phyloP scores from a whole-genome alignment of 2,888 invertebrate genomes.

The Thymelicus acteon region DNA sequence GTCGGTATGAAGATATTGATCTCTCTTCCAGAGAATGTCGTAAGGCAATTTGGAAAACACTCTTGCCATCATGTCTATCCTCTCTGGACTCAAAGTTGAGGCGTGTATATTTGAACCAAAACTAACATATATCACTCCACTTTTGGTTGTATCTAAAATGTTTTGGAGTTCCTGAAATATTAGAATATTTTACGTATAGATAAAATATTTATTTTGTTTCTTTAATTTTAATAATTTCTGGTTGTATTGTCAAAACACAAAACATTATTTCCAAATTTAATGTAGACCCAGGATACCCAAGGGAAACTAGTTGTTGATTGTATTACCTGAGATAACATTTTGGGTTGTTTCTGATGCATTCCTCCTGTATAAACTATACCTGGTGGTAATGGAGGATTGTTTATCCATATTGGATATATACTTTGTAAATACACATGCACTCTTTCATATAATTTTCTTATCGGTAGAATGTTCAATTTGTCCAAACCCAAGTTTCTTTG shows the following conservation, averaged over 20 bases:
- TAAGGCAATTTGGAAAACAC: slow-evolving; percentile 18
- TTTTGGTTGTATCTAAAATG: slow-evolving; percentile 6
- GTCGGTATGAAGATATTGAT: neutral
- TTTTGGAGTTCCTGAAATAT: slow-evolving; percentile 10
- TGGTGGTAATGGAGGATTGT: slow-evolving; percentile 9
- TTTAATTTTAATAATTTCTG: no score
- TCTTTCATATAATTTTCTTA: slow-evolving; percentile 6
- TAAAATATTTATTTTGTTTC: no score
- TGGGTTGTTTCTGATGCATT: neutral
- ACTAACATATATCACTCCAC: slow-evolving; percentile 19
- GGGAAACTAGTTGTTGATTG: neutral
- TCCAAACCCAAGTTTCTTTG: neutral
- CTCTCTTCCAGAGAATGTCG: slow-evolving; percentile 12
- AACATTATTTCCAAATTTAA: no score
- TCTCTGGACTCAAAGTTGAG: neutral
- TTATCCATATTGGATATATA: slow-evolving; percentile 5
- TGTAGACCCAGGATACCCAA: no score
- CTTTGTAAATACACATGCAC: neutral
- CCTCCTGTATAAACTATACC: slow-evolving; percentile 10
- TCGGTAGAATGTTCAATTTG: neutral
- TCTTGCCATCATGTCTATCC: slow-evolving; percentile 9
- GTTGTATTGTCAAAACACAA: no score
- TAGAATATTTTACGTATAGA: neutral
- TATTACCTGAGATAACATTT: slow-evolving; percentile 13
- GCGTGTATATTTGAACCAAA: slow-evolving; percentile 11